Base-by-base conservation (phyloP, 2,888 invertebrate genomes). In the Anoncus sp. region DNA sequence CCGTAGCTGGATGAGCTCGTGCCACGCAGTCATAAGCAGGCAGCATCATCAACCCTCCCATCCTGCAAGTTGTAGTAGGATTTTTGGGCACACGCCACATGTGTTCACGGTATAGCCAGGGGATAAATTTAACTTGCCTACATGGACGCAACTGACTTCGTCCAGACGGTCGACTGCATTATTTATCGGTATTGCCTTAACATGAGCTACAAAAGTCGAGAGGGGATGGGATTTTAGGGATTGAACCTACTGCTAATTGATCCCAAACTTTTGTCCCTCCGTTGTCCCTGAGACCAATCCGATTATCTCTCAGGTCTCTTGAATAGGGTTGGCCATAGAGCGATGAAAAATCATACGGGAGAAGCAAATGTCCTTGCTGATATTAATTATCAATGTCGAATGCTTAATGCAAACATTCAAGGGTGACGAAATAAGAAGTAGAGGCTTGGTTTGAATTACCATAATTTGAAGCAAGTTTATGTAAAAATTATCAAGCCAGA, bases 121-220 rank as follows among this genome's bases (percentile, higher is more conserved):
- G 82, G 81, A 85, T 81, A 83, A 83, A 88, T 88, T 88, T 85
- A 88, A n/a, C 86, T 87, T 83, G 83, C 84, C n/a, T n/a, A n/a
- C n/a, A n/a, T 79, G 85, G 82, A 80, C 62, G 65, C 85, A 85
- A n/a, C 83, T 86, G 88, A 89, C 88, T 87, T 80, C 81, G 85
- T 86, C 88, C 88, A 89, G 90, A 88, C 88, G 86, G 84, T 89
- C 83, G 75, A 69, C 84, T 89, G 87, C 86, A 90, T 90, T 90
- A 90, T 90, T 90, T 88, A 89, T 87, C 83, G n/a, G 83, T 71
- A 78, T 74, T 59, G 71, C 63, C 49, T 47, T n/a, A n/a, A 51
- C 49, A 45, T 40, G 67, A 79, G 72, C 24, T 22, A n/a, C n/a
- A n/a, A 67, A 67, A 72, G 38, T 72, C 62, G 71, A 35, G 62